Percentiles rank a stretch among this genome's conserved stretches.
These are phyloP conservation scores for Aporophyla nigra DNA, from an alignment of 2,888 invertebrate species.

Conservation along the genomic window DNA sequence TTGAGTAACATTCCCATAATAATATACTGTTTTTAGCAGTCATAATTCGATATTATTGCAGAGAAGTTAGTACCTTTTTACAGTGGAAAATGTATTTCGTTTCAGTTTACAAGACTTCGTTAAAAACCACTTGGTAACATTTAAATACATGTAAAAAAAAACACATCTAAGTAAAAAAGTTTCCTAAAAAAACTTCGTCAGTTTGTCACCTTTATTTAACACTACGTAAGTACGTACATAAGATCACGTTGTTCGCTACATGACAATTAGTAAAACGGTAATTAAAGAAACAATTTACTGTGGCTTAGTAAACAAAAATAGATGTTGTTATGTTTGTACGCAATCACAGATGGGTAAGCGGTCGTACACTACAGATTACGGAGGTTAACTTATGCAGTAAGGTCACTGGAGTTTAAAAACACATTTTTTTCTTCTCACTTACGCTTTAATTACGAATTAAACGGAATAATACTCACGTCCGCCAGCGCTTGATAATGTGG, in stretches of 20 bases:
- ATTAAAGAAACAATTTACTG: conserved; percentile 32
- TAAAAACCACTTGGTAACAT: conserved; percentile 36
- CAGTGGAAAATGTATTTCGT: conserved; percentile 14
- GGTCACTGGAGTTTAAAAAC: conserved; percentile 67
- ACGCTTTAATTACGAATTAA: conserved; percentile 29
- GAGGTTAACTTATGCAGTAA: conserved; percentile 68
- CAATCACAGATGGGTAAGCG: conserved; percentile 43
- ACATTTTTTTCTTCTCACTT: conserved; percentile 40
- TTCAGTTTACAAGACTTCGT: conserved; percentile 18
- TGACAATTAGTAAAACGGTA: conserved; percentile 39
- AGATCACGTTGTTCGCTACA: conserved; percentile 36
- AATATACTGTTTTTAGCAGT: conserved; percentile 3
- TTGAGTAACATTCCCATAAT: conserved; percentile 3
- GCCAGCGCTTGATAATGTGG: conserved; percentile 61
- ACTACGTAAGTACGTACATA: conserved; percentile 9
- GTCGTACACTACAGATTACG: conserved; percentile 55
- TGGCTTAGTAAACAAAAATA: conserved; percentile 36
- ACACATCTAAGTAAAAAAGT: conserved; percentile 11
- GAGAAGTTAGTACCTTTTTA: not conserved
- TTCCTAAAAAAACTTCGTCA: conserved; percentile 46
- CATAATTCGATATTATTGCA: not conserved
- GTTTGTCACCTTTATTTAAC: conserved; percentile 44
- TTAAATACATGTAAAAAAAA: conserved; percentile 19
- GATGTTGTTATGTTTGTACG: conserved; percentile 36
- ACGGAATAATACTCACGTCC: conserved; percentile 75